phyloP scores from a whole-genome alignment of 2,888 invertebrate species.

The Pachydiplax longipennis region DNA sequence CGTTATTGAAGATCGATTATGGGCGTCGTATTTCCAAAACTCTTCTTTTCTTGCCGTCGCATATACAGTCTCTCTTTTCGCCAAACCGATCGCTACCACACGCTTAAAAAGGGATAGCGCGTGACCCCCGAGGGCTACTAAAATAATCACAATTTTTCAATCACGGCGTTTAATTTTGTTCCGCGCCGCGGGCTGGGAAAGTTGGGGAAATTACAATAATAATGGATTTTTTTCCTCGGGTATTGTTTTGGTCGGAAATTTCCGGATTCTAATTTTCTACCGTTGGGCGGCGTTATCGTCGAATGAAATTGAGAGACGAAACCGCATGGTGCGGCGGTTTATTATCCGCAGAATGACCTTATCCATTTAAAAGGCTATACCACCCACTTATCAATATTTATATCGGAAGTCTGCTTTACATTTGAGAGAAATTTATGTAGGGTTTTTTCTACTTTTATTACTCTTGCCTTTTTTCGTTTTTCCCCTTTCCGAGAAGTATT shows the following conservation, averaged over 20 bases:
- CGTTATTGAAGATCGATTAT: constrained; percentile 54
- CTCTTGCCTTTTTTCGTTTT: background rate
- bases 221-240: background rate
- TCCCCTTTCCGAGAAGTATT: background rate
- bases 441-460: background rate
- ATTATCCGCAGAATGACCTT: background rate
- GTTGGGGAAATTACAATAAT: background rate
- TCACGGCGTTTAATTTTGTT: constrained; percentile 45
- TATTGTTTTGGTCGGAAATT: background rate
- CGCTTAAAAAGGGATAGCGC: background rate
- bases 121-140: background rate
- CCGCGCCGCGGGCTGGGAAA: constrained; percentile 55
- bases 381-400: background rate
- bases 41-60: constrained; percentile 50
- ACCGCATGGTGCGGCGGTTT: background rate
- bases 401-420: background rate
- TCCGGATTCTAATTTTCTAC: background rate
- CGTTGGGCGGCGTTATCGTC: background rate
- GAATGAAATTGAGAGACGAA: background rate
- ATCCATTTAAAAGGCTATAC: background rate
- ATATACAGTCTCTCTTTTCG: constrained; percentile 15
- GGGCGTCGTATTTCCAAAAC: constrained; percentile 53
- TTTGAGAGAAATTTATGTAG: background rate
- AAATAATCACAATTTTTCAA: constrained; percentile 25
- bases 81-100: background rate